phyloP scores from a whole-genome alignment of 1,140 invertebrate species.

The Pissodes strobi region DNA sequence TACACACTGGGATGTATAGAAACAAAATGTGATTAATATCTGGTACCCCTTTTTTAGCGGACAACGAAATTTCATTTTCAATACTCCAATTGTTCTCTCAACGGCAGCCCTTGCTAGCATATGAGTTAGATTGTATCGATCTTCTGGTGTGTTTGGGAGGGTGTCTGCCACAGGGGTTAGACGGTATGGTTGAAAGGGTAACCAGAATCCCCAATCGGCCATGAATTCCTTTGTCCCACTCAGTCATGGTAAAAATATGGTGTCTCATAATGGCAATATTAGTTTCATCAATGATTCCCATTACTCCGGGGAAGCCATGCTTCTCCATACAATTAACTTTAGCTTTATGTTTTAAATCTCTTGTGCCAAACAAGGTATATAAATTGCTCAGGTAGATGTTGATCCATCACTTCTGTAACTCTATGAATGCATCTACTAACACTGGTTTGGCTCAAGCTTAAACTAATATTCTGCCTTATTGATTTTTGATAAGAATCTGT shows the following conservation, averaged over 20 bases:
- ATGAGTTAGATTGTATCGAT: constrained; percentile 22
- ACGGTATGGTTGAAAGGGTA: constrained; percentile 39
- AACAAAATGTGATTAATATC: too few species aligned
- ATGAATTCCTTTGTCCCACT: neutral
- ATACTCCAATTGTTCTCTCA: constrained; percentile 31
- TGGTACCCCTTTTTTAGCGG: too few species aligned
- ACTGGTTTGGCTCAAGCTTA: neutral
- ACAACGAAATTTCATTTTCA: constrained; percentile 12
- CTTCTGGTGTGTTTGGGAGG: constrained; percentile 22
- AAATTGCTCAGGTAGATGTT: neutral
- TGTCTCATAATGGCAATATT: neutral
- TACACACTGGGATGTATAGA: too few species aligned
- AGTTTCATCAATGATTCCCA: too few species aligned
- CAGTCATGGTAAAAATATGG: neutral
- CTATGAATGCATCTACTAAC: too few species aligned
- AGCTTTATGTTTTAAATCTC: neutral
- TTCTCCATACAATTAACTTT: neutral
- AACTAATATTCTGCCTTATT: neutral
- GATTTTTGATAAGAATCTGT: neutral
- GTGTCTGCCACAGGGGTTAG: constrained; percentile 34
- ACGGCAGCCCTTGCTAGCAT: constrained; percentile 23
- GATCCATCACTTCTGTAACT: too few species aligned
- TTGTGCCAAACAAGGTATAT: neutral
- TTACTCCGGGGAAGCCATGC: too few species aligned
- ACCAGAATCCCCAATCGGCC: constrained; percentile 40